These are phyloP conservation scores for Leucoma salicis DNA, from an alignment of 2,888 invertebrate species.

Conservation along the genomic window DNA sequence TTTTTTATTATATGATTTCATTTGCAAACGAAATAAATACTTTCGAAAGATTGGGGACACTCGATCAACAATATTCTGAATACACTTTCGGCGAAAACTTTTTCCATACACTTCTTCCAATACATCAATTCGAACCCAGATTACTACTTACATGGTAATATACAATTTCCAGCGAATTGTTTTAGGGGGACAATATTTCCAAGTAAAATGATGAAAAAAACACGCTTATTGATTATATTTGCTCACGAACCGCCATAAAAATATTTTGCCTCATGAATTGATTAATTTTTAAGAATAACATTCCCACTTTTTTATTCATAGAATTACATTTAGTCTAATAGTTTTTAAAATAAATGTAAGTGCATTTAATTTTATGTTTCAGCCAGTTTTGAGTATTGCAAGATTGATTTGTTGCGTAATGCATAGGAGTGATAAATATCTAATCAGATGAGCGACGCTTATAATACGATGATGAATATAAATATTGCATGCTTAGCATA, in stretches of 20 bases:
- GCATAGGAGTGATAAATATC: conserved; percentile 10
- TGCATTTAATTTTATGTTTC: neutral
- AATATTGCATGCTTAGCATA: conserved; percentile 3
- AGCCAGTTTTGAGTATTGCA: neutral
- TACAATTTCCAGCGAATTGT: conserved; percentile 29
- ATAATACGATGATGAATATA: conserved; percentile 2
- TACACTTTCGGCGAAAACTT: conserved; percentile 46
- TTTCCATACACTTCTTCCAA: conserved; percentile 60
- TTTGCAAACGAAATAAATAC: conserved; percentile 15
- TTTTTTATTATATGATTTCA: conserved; percentile 7
- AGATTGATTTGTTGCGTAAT: neutral
- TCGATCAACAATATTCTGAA: conserved; percentile 32
- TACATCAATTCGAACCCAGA: conserved; percentile 55
- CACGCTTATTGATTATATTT: conserved; percentile 26
- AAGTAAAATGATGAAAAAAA: conserved; percentile 23
- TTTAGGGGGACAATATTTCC: conserved; percentile 26
- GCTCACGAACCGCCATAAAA: conserved; percentile 8
- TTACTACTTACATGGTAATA: conserved; percentile 45
- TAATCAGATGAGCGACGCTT: conserved; percentile 3
- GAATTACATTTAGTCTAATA: neutral
- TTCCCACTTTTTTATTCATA: conserved; percentile 3
- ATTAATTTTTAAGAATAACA: conserved; percentile 14
- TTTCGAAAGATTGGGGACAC: conserved; percentile 18
- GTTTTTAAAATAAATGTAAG: no score
- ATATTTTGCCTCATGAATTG: conserved; percentile 25